Percentiles rank a stretch among this genome's conserved stretches.
Conservation (phyloP, 53 echinoderm and acorn worm species). For the Temnopleurus reevesii region DNA sequence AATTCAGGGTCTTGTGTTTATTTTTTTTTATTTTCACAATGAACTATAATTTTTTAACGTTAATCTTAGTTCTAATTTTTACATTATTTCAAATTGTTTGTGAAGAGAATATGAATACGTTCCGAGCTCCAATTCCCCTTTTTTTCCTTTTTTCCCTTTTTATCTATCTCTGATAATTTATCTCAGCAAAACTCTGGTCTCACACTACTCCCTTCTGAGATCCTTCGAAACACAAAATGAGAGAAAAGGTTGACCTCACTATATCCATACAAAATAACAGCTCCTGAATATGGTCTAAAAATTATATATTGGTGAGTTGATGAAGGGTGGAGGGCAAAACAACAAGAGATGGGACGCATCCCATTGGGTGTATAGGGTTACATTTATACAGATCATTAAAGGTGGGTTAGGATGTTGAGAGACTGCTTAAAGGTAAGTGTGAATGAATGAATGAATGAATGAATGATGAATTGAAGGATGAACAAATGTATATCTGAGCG, state of each 20-base stretch:
- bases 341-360: not conserved
- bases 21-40: too few species aligned
- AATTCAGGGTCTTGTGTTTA: too few species aligned
- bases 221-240: not conserved
- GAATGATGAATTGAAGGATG: too few species aligned
- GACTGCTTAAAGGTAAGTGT: not conserved
- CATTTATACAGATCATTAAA: not conserved
- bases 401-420: not conserved
- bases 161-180: too few species aligned
- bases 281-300: not conserved
- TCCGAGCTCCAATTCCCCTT: not conserved
- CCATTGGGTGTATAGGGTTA: constrained; percentile 21
- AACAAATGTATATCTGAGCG: too few species aligned
- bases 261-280: not conserved
- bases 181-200: too few species aligned
- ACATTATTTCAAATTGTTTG: too few species aligned
- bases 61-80: too few species aligned
- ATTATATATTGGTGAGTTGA: not conserved
- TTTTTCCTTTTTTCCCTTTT: not conserved
- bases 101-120: too few species aligned
- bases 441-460: not conserved
- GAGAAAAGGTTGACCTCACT: not conserved
- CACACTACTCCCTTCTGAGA: not conserved
- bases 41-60: too few species aligned
- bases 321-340: not conserved